phyloP scores from a whole-genome alignment of 2,113 vertebrate genomes.

The Euleptes europaea region DNA sequence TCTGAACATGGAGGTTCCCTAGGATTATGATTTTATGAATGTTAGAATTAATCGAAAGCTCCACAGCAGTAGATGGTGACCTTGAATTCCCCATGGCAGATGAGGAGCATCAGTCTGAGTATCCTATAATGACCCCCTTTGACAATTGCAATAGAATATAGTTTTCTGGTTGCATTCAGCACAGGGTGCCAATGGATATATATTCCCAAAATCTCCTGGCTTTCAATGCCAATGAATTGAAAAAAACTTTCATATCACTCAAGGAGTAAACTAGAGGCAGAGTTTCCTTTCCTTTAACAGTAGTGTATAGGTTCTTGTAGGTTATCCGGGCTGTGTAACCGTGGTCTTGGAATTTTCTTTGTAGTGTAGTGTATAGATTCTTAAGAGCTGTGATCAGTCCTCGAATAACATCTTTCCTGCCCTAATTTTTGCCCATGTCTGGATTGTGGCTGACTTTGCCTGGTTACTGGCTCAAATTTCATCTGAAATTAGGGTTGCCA shows the following conservation, averaged over 20 bases:
- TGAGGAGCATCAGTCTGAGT: background rate
- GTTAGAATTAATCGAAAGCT: background rate
- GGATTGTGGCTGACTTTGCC: background rate
- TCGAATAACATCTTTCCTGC: background rate
- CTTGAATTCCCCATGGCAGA: too few relatives aligned
- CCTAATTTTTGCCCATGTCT: background rate
- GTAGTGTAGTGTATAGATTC: too few relatives aligned
- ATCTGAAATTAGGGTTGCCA: too few relatives aligned
- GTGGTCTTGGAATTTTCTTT: too few relatives aligned
- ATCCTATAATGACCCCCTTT: background rate
- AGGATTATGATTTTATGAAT: background rate
- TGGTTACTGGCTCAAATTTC: too few relatives aligned
- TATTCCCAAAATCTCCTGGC: background rate
- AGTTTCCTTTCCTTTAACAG: background rate
- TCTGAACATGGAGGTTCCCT: too few relatives aligned
- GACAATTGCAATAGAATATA: background rate
- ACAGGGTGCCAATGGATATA: background rate
- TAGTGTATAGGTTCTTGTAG: too few relatives aligned
- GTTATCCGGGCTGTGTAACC: too few relatives aligned
- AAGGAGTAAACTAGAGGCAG: background rate
- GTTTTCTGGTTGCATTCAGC: background rate
- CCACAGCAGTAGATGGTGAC: background rate
- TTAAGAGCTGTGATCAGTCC: background rate
- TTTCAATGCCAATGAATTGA: background rate
- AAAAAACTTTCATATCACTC: background rate